These are phyloP conservation scores for Enteromius radiatus DNA, from an alignment of 2,797 vertebrate species.

Conservation along the genomic window DNA sequence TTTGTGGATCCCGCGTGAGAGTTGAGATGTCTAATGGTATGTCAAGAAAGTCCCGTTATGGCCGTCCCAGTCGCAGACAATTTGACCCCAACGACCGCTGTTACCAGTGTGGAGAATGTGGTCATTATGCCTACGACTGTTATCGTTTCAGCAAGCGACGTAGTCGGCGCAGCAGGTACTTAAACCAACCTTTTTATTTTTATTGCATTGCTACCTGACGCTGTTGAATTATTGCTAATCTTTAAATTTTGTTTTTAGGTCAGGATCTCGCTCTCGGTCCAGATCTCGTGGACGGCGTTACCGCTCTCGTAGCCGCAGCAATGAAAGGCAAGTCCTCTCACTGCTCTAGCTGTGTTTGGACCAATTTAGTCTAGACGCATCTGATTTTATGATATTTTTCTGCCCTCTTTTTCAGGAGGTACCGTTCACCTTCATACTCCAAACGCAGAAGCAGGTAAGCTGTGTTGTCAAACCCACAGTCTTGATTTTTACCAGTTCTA, in stretches of 20 bases:
- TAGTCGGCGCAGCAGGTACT: constrained; percentile 65
- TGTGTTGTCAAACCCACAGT: neutral
- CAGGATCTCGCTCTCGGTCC: constrained; percentile 79
- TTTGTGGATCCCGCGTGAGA: constrained; percentile 83
- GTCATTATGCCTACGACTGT: constrained; percentile 86
- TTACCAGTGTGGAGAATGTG: constrained; percentile 84
- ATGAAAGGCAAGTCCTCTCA: constrained; percentile 71
- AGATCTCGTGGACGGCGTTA: constrained; percentile 78
- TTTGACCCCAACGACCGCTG: constrained; percentile 84
- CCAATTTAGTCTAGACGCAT: neutral
- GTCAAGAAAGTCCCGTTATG: constrained; percentile 80
- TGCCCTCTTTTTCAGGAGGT: constrained; percentile 63
- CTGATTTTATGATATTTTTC: neutral
- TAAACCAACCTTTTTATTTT: neutral
- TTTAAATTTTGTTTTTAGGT: constrained; percentile 58
- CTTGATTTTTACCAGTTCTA: neutral
- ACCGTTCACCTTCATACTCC: constrained; percentile 80
- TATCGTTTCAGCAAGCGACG: constrained; percentile 83
- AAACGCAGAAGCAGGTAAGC: constrained; percentile 81
- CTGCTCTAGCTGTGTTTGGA: neutral
- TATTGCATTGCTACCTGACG: neutral
- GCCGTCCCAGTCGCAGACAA: constrained; percentile 81
- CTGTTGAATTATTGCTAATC: neutral
- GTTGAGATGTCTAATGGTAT: constrained; percentile 84
- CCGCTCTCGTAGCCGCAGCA: constrained; percentile 79